Evolutionary conservation across 1,140 invertebrate genomes (phyloP).

Genomic region (Temnothorax longispinosus): DNA sequence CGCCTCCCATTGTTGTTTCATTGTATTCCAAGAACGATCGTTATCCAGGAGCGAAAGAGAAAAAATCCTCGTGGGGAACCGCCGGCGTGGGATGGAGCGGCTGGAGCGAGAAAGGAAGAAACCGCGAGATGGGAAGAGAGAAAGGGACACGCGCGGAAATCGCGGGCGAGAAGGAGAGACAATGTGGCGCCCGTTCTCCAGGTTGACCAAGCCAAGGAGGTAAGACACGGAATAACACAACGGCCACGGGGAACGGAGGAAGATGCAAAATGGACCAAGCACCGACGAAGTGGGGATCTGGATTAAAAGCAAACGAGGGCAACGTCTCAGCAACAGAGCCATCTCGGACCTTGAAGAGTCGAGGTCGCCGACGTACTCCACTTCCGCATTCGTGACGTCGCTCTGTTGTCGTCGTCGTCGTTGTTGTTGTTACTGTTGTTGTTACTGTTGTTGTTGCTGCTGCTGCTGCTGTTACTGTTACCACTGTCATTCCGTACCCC

Average conservation of each 20-base stretch:
- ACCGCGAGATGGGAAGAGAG: constrained; percentile 61
- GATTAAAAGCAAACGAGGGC: constrained; percentile 86
- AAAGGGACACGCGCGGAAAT: constrained; percentile 59
- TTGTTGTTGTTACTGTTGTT: background rate
- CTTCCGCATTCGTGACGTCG: constrained; percentile 30
- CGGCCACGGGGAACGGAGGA: constrained; percentile 58
- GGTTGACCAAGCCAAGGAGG: constrained; percentile 52
- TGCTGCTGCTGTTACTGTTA: background rate
- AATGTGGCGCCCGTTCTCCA: constrained; percentile 70
- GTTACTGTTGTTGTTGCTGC: background rate
- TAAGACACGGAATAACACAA: constrained; percentile 19
- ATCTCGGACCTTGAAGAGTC: constrained; percentile 84
- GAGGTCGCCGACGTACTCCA: constrained; percentile 75
- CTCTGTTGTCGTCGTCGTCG: background rate
- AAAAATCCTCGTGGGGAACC: constrained; percentile 4
- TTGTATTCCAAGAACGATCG: constrained; percentile 30
- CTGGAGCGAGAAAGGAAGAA: constrained; percentile 35
- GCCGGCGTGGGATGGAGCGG: background rate
- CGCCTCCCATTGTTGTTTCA: constrained; percentile 37
- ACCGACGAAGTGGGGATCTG: constrained; percentile 83
- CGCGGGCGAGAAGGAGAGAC: constrained; percentile 57
- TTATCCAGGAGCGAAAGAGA: background rate
- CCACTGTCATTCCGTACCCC: background rate
- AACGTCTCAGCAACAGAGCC: constrained; percentile 84
- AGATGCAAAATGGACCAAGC: constrained; percentile 80